Base-by-base conservation (phyloP, 1,140 invertebrate genomes). In the Drosophila tani region DNA sequence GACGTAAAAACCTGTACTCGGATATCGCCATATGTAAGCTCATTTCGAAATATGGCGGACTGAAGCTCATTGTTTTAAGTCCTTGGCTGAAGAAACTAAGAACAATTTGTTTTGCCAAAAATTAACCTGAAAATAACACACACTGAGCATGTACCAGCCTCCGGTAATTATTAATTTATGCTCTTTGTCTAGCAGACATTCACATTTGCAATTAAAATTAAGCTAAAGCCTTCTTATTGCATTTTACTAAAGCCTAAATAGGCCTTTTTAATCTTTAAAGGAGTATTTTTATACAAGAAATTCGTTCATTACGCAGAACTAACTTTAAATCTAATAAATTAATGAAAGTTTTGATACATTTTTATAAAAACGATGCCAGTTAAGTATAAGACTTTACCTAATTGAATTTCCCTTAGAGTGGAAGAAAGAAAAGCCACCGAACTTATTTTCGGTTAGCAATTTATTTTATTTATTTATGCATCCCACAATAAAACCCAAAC, bases 41-140 rank as follows among this genome's bases (percentile, higher is more conserved):
- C 32, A 66, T 24, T 19, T 43, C 9, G 40, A 51, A 64, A 55
- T 29, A 58, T 55, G 49, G 32, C 63, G 51, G 56, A 75, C n/a
- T 53, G 53, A 86, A 69, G 55, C 45, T 50, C 75, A 79, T 87
- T 86, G 66, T 79, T 84, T 11, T 12, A 0, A 3, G 60, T 27
- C 19, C n/a, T 9, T 7, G 15, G 53, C 3, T 60, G 0, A 12
- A 29, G 24, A 12, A 32, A 14, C 24, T 21, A 17, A 11, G 5
- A 59, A 32, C 2, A 12, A 9, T 32, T 59, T 64, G 4, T 9
- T 21, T 53, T 35, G 4, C n/a, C 12, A 35, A 8, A 53, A 53
- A 35, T 21, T 35, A 35, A 21, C 17, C 11, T 14, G 3, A 38
- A 35, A 53, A 41, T 5, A 5, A 1, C 6, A 2, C 0, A 15